Evolutionary conservation across 1,140 invertebrate species (phyloP), one percentile per base, ranked within the genome.

Genomic region (Dendrolimus kikuchii): DNA sequence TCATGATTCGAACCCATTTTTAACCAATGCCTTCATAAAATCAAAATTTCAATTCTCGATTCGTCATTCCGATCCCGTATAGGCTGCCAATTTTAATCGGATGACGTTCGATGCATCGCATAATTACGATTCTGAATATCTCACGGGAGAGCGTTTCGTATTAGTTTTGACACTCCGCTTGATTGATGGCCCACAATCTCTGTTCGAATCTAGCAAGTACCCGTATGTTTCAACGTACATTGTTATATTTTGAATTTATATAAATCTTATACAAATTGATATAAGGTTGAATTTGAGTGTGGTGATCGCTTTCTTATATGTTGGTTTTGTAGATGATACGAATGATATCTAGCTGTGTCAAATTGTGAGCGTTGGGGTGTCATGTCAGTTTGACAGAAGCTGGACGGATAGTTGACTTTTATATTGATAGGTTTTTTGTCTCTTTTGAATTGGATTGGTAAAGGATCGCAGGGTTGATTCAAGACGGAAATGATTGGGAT

Each of bases 91-190:
- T 84, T 84, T 82, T 83, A 86, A 86, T 86, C 79, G 71, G 77
- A 83, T 80, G 79, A 86, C 72, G 71, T 62, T 68, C 62, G 62
- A 63, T 82, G 79, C 74, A 81, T 74, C 66, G 74, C 71, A 81
- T 84, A 83, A 86, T 86, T 84, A 83, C 79, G 61, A 75, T 62
- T 64, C 66, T 63, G 66, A 75, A 68, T 71, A 62, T 86, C 83
- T 83, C 83, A 79, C 80, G 81, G 81, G 83, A 82, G 75, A 59
- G 49, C 57, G 64, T 74, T 69, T 51, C 73, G 75, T 86, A 86
- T 86, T 86, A 86, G 83, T 83, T 86, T 84, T 86, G 83, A 86
- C 79, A 81, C 80, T 78, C 66, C 72, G 74, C 83, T 73, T 84
- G 83, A 86, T 86, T 68, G 83, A 86, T 86, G 78, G 65, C 68